These are phyloP conservation scores for Alces alces DNA, from an alignment of 2,113 vertebrate genomes.

Conservation along the genomic window DNA sequence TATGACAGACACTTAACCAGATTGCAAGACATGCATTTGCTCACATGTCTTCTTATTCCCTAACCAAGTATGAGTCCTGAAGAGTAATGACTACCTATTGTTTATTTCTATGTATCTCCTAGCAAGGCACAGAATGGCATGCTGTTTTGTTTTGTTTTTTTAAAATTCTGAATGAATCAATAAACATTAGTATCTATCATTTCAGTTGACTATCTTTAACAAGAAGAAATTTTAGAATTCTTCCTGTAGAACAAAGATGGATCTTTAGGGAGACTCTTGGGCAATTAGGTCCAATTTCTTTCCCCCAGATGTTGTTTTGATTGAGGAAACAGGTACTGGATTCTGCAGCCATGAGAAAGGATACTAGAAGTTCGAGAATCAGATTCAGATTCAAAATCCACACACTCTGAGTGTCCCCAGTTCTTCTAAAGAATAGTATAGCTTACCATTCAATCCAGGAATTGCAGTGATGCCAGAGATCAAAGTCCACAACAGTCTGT, in stretches of 20 bases:
- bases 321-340: background rate
- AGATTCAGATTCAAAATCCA: background rate
- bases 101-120: background rate
- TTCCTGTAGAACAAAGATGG: background rate
- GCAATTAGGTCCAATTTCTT: background rate
- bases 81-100: background rate
- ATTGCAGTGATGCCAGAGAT: background rate
- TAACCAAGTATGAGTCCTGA: background rate
- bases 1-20: background rate
- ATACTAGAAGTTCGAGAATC: background rate
- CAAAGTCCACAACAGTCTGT: background rate
- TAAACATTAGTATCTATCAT: background rate
- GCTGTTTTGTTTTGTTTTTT: background rate
- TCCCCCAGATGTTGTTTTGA: background rate
- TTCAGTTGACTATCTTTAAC: background rate
- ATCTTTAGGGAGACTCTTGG: background rate
- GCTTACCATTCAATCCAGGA: background rate
- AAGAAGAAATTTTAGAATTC: background rate
- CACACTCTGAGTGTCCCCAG: background rate
- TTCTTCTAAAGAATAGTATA: background rate
- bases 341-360: background rate
- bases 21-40: background rate
- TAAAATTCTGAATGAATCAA: background rate
- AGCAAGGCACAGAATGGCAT: background rate
- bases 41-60: background rate